Evolutionary conservation across 2,888 invertebrate genomes (phyloP).

Genomic region (Melanophora roralis): DNA sequence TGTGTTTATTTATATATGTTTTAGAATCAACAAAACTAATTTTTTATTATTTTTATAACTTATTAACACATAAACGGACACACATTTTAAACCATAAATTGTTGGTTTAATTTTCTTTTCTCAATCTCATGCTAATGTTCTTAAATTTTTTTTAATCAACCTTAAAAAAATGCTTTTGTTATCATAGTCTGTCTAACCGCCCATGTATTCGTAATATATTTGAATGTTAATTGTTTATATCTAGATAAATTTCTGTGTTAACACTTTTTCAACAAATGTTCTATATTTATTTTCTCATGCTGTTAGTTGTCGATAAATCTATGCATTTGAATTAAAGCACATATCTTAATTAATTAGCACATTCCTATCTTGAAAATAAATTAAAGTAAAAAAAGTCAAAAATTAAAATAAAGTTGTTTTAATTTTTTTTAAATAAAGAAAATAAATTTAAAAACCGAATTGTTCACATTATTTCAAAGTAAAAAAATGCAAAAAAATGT

Average conservation of each 20-base stretch:
- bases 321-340: constrained; percentile 9
- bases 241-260: constrained; percentile 5
- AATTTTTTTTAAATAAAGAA: not conserved
- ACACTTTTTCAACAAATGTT: not conserved
- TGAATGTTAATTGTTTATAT: constrained; percentile 28
- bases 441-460: not conserved
- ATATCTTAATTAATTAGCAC: constrained; percentile 44
- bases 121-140: not conserved
- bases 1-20: too few relatives aligned
- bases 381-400: not conserved
- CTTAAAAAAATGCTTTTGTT: not conserved
- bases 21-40: not conserved
- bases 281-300: not conserved
- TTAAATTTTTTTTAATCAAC: not conserved
- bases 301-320: not conserved
- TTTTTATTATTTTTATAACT: not conserved
- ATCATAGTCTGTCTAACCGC: not conserved
- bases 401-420: not conserved
- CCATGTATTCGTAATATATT: constrained; percentile 27
- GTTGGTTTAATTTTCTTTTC: constrained; percentile 30
- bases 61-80: not conserved
- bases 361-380: constrained; percentile 16
- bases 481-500: too few relatives aligned
- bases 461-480: too few relatives aligned
- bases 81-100: constrained; percentile 15